Conservation (phyloP, 2,113 vertebrate species). For the Sylvicapra grimmia region DNA sequence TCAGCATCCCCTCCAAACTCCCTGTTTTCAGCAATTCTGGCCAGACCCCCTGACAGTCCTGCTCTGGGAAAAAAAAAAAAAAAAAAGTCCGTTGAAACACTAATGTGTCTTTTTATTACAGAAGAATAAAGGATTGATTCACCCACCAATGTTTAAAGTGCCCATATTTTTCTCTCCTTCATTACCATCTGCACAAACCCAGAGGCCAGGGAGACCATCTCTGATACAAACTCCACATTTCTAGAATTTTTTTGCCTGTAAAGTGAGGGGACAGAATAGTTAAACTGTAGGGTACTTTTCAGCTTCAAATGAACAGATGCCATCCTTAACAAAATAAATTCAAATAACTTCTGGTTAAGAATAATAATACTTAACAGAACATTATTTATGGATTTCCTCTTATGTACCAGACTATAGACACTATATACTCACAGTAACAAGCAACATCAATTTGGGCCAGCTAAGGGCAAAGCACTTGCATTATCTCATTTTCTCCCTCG, state of each 20-base stretch:
- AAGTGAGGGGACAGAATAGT: not conserved
- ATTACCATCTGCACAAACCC: not conserved
- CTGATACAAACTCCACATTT: not conserved
- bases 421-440: not conserved
- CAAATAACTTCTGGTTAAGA: conserved; percentile 13
- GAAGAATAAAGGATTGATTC: not conserved
- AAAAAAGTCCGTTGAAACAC: not conserved
- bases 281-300: not conserved
- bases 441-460: not conserved
- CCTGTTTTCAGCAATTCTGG: not conserved
- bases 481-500: not conserved
- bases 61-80: not conserved
- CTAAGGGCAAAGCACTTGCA: not conserved
- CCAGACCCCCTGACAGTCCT: not conserved
- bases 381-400: not conserved
- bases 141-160: not conserved
- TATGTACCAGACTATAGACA: not conserved
- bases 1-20: not conserved
- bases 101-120: not conserved
- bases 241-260: not conserved
- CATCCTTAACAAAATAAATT: not conserved
- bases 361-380: not conserved
- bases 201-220: not conserved
- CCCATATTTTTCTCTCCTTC: not conserved
- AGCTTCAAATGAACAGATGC: not conserved